A percentile compares a stretch with the other conserved stretches of the same genome.
These are phyloP conservation scores for Heliothis virescens DNA, from an alignment of 1,140 invertebrate genomes.

Conservation along the genomic window DNA sequence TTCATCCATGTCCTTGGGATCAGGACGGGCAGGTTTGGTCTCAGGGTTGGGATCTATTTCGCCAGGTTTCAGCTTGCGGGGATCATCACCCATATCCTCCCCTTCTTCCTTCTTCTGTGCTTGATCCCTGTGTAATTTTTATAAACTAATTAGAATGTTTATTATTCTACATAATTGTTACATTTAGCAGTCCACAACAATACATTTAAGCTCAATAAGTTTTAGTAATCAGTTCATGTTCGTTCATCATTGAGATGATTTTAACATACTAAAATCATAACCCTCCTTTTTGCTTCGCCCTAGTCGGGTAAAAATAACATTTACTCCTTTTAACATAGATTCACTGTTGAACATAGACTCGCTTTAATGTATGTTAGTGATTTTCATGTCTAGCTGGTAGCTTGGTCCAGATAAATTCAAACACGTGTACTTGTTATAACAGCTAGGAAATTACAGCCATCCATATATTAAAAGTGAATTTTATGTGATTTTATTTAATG, in stretches of 20 bases:
- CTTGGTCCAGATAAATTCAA: not conserved
- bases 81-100: conserved; percentile 96
- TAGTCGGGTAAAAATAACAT: no score
- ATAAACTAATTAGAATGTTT: conserved; percentile 27
- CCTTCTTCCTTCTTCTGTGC: conserved; percentile 99
- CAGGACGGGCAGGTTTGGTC: conserved; percentile 99
- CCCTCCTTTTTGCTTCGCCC: no score
- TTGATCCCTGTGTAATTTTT: conserved; percentile 92
- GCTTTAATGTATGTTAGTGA: no score
- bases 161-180: not conserved
- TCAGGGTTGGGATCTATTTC: conserved; percentile 99
- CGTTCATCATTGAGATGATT: no score
- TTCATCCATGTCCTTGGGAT: conserved; percentile 99
- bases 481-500: no score
- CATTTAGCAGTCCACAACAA: not conserved
- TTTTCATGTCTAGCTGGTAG: not conserved
- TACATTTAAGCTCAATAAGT: no score
- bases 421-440: not conserved
- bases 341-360: no score
- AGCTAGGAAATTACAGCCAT: no score
- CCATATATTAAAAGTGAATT: not conserved
- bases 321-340: no score
- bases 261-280: no score
- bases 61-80: conserved; percentile 98
- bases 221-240: no score